A percentile compares a stretch with the other conserved stretches of the same genome.
Evolutionary conservation across 2,113 vertebrate genomes (phyloP).

Genomic region (Andinoacara biseriatus): DNA sequence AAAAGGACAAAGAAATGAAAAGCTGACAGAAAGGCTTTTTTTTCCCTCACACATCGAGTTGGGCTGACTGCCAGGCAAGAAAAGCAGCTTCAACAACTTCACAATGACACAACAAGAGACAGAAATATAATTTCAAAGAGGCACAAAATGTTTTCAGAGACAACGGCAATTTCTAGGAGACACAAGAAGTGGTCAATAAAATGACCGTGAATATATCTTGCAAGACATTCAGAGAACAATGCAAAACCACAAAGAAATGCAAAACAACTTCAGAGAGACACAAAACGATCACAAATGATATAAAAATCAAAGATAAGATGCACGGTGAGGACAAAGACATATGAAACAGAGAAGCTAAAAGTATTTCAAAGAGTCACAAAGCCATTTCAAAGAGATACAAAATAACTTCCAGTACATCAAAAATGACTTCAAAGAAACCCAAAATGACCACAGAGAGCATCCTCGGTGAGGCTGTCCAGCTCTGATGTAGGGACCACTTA

Average conservation of each 20-base stretch:
- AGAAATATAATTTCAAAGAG: neutral
- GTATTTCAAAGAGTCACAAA: neutral
- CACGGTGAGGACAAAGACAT: neutral
- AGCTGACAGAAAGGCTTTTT: too few relatives aligned
- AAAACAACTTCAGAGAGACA: neutral
- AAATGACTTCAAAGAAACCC: accelerated
- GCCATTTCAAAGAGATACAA: neutral
- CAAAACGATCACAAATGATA: neutral
- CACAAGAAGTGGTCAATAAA: neutral
- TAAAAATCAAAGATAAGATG: neutral
- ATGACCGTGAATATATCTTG: too few relatives aligned
- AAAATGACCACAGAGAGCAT: neutral
- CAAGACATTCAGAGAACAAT: neutral
- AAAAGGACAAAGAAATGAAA: too few relatives aligned
- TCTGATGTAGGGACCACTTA: neutral
- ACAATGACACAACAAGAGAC: neutral
- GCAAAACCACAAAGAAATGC: neutral
- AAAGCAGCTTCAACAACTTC: neutral
- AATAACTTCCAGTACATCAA: neutral
- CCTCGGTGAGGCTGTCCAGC: neutral
- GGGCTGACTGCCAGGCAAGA: neutral
- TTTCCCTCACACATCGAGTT: too few relatives aligned
- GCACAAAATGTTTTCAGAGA: neutral
- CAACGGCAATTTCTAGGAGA: neutral
- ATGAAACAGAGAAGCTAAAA: neutral